phyloP scores from a whole-genome alignment of 2,888 invertebrate genomes.

The Drosophila mulleri region DNA sequence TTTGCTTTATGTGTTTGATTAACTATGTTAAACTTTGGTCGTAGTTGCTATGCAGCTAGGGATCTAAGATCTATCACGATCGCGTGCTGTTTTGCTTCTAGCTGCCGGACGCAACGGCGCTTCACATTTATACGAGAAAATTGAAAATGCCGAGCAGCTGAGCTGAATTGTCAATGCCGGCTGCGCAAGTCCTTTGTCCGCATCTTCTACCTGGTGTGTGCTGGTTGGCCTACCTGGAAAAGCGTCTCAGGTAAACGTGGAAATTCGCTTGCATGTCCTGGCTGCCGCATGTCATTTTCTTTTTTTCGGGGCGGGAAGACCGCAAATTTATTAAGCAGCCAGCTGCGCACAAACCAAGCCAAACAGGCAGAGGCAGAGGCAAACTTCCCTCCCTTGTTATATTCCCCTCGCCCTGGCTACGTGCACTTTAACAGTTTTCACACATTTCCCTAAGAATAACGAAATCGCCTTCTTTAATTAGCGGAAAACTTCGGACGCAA shows the following conservation, averaged over 20 bases:
- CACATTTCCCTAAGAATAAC: slow-evolving; percentile 47
- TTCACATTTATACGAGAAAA: slow-evolving; percentile 50
- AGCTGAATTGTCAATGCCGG: slow-evolving; percentile 44
- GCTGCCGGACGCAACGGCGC: slow-evolving; percentile 32
- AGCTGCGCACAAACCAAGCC: slow-evolving; percentile 54
- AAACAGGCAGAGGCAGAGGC: not conserved
- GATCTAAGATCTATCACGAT: slow-evolving; percentile 82
- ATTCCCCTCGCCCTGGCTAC: slow-evolving; percentile 25
- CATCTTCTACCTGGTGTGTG: slow-evolving; percentile 49
- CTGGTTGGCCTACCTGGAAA: slow-evolving; percentile 60
- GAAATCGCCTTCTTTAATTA: slow-evolving; percentile 51
- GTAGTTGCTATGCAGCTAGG: slow-evolving; percentile 56
- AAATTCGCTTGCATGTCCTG: slow-evolving; percentile 57
- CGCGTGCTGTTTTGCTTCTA: slow-evolving; percentile 73
- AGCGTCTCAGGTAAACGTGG: slow-evolving; percentile 60
- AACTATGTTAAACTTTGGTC: slow-evolving; percentile 56
- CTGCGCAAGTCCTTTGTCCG: slow-evolving; percentile 36
- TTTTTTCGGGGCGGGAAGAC: slow-evolving; percentile 74
- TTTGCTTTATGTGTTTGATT: slow-evolving; percentile 15
- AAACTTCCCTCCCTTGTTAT: not conserved
- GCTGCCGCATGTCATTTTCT: slow-evolving; percentile 31
- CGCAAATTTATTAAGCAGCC: slow-evolving; percentile 77
- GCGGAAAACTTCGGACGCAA: slow-evolving; percentile 61
- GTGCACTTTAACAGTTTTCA: slow-evolving; percentile 66
- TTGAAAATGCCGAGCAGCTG: slow-evolving; percentile 49